Percentiles rank a stretch among this genome's conserved stretches.
phyloP scores from a whole-genome alignment of 2,888 invertebrate species.

The Dugesia japonica region DNA sequence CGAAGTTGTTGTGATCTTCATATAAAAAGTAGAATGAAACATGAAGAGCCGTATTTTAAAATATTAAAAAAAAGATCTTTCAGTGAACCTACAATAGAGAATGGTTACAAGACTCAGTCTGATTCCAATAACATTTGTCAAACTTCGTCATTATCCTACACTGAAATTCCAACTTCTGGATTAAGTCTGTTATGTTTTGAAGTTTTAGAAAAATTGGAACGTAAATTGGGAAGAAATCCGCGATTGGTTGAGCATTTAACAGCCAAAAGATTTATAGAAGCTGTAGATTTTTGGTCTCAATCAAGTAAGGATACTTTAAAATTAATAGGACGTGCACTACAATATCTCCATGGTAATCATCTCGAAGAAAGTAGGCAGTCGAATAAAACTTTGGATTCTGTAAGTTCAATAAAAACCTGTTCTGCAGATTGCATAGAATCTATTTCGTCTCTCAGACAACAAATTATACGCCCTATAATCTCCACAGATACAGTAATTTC shows the following conservation, averaged over 20 bases:
- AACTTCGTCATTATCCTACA: not conserved
- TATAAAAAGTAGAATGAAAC: not conserved
- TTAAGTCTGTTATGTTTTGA: constrained; percentile 8
- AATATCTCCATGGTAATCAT: not conserved
- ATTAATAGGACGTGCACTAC: not conserved
- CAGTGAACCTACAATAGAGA: not conserved
- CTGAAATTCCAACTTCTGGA: not conserved
- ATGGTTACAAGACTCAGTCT: not conserved
- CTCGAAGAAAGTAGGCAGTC: not conserved
- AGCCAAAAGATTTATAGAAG: not conserved
- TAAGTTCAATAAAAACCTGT: not conserved
- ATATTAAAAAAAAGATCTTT: not conserved
- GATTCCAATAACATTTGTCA: not conserved
- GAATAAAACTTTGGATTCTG: not conserved
- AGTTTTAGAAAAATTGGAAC: not conserved
- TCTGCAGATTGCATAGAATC: not conserved
- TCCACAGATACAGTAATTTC: not conserved
- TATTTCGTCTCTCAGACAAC: not conserved
- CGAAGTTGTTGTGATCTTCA: constrained; percentile 20
- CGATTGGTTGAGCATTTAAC: not conserved
- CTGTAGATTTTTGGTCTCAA: not conserved
- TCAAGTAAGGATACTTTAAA: not conserved
- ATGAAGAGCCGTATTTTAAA: not conserved
- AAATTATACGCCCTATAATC: not conserved
- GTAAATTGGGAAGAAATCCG: not conserved